Conservation (phyloP, 2,888 invertebrate species). For the Caenorhabditis drosophilae region DNA sequence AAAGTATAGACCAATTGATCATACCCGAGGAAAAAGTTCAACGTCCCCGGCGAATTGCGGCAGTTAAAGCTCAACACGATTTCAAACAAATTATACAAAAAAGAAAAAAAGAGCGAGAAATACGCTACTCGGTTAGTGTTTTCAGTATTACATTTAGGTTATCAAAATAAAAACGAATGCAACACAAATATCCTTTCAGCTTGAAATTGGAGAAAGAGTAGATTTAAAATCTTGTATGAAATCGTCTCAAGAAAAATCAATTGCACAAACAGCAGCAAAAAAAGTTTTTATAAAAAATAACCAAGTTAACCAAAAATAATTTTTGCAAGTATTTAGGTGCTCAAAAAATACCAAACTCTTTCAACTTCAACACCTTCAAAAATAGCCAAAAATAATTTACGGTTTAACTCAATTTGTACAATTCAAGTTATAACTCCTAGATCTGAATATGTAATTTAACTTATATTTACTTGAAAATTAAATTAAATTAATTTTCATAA, state of each 20-base stretch:
- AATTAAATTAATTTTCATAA: background rate
- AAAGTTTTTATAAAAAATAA: background rate
- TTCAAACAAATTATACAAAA: too few species aligned
- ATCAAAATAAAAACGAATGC: background rate
- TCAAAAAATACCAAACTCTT: background rate
- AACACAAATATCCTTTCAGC: background rate
- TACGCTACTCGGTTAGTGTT: background rate
- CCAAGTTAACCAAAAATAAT: too few species aligned
- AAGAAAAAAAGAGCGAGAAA: too few species aligned
- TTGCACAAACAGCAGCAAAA: background rate
- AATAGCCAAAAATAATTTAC: background rate
- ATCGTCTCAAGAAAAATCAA: background rate
- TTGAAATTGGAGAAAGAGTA: background rate
- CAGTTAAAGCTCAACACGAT: too few species aligned
- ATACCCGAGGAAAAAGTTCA: too few species aligned
- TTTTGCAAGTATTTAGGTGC: too few species aligned
- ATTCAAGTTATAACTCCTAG: conserved; percentile 30
- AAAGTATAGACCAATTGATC: too few species aligned
- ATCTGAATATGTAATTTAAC: conserved; percentile 16
- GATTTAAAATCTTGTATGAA: background rate
- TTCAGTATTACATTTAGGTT: background rate
- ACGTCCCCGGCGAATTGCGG: too few species aligned
- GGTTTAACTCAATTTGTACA: conserved; percentile 21
- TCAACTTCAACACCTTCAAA: background rate
- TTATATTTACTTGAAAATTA: background rate